Percentiles rank a stretch among this genome's conserved stretches.
Evolutionary conservation across 2,797 vertebrate genomes (phyloP).

Genomic region (Lepilemur septentrionalis): DNA sequence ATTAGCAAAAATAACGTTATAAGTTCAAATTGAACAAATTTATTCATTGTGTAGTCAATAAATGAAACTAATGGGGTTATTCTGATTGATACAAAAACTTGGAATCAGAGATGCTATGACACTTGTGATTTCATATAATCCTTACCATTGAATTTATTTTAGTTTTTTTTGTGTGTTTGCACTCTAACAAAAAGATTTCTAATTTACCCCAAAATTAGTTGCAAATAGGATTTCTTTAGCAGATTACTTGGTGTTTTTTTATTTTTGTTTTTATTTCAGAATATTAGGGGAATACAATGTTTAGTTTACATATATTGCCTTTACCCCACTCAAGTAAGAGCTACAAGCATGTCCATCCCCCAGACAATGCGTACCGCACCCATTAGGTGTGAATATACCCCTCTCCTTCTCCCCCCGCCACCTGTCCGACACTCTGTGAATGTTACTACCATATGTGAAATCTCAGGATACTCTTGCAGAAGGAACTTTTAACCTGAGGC

Average conservation of each 20-base stretch:
- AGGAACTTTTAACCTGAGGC: neutral
- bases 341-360: no score
- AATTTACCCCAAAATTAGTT: neutral
- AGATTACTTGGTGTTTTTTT: neutral
- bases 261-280: no score
- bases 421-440: no score
- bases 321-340: no score
- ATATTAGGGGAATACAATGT: no score
- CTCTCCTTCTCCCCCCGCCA: no score
- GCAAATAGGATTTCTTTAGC: neutral
- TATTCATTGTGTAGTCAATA: neutral
- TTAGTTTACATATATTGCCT: no score
- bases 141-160: conserved; percentile 36
- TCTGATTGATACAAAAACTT: conserved; percentile 24
- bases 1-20: neutral
- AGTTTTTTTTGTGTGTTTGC: neutral
- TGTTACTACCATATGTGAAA: neutral
- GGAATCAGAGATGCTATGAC: neutral
- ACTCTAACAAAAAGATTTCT: neutral
- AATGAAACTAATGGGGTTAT: neutral
- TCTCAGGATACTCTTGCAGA: neutral
- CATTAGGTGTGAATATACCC: no score
- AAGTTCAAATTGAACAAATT: conserved; percentile 4
- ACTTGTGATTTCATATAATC: neutral
- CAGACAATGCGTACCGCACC: no score